Conservation (phyloP, 2,797 vertebrate genomes). For the Tapirus indicus region DNA sequence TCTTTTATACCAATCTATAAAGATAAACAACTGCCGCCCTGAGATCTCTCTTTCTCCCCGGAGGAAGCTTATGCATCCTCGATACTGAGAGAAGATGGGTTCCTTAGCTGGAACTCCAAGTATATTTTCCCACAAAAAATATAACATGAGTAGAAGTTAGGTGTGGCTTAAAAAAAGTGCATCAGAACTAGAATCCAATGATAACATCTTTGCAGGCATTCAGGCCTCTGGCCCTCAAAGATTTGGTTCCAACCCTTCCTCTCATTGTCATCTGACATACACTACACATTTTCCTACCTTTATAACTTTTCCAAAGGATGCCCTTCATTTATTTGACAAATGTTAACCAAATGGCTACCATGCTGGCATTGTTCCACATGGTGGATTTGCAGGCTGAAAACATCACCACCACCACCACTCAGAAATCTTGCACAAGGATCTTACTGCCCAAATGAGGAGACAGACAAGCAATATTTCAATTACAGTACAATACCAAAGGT, state of each 20-base stretch:
- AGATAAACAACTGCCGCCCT: neutral
- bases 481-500: neutral
- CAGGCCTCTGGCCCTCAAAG: neutral
- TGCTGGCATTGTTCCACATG: neutral
- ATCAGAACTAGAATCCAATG: neutral
- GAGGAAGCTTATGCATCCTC: neutral
- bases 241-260: neutral
- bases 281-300: neutral
- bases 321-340: neutral
- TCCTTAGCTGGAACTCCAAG: neutral
- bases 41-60: neutral
- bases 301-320: conserved; percentile 33
- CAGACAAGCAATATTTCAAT: neutral
- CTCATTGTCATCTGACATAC: neutral
- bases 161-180: neutral
- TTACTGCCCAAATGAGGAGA: conserved; percentile 1
- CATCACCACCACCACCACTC: neutral
- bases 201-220: neutral
- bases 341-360: neutral
- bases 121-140: conserved; percentile 34
- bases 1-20: neutral
- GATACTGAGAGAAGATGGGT: neutral
- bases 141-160: neutral
- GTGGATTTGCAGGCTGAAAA: neutral
- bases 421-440: neutral